These are phyloP conservation scores for Archips xylosteana DNA, from an alignment of 2,888 invertebrate species.

Conservation along the genomic window DNA sequence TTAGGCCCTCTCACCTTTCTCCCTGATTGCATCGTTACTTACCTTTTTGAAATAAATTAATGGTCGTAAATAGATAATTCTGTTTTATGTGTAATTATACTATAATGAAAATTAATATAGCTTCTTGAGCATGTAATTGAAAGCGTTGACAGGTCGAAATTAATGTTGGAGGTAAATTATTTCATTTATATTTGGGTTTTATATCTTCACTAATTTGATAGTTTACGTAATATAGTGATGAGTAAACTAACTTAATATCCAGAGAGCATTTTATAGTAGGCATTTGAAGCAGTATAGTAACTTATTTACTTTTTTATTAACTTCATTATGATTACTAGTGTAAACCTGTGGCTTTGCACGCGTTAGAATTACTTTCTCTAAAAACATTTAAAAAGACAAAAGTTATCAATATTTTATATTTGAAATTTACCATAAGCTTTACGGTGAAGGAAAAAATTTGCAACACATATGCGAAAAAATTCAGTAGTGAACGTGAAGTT, in stretches of 20 bases:
- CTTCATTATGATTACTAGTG: too few species aligned
- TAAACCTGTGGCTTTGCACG: too few species aligned
- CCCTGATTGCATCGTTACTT: conserved; percentile 49
- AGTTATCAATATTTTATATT: too few species aligned
- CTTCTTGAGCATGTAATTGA: conserved; percentile 19
- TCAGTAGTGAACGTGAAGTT: too few species aligned
- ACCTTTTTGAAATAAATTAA: conserved; percentile 41
- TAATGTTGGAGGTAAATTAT: conserved; percentile 5
- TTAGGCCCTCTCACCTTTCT: conserved; percentile 43
- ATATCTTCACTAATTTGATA: conserved; percentile 13
- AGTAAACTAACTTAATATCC: neutral
- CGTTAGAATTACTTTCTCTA: too few species aligned
- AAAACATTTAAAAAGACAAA: too few species aligned
- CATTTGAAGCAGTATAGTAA: too few species aligned
- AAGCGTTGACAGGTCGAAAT: conserved; percentile 11
- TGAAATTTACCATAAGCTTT: too few species aligned
- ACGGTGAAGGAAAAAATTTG: too few species aligned
- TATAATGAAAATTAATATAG: conserved; percentile 25
- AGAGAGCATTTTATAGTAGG: too few species aligned
- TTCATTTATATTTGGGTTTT: neutral
- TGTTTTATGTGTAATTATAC: conserved; percentile 31
- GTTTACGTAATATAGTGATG: conserved; percentile 7
- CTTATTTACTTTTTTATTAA: too few species aligned
- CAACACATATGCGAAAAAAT: too few species aligned
- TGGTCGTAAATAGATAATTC: conserved; percentile 17